Conservation (phyloP, 2,888 invertebrate species). For the Tanytarsus gracilentus region DNA sequence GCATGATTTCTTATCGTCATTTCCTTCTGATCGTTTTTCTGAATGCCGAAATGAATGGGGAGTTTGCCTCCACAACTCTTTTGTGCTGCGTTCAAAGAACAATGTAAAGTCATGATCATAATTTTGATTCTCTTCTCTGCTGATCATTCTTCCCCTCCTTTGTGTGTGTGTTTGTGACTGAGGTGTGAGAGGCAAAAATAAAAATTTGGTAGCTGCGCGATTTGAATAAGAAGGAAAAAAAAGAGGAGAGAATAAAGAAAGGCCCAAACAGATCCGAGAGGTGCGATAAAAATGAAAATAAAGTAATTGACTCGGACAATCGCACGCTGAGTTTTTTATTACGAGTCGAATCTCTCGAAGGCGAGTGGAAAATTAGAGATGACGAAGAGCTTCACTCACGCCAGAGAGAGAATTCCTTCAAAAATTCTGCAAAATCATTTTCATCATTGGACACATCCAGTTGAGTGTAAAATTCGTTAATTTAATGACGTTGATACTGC, state of each 20-base stretch:
- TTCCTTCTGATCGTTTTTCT: constrained; percentile 14
- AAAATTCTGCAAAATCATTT: constrained; percentile 21
- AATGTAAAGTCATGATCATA: constrained; percentile 28
- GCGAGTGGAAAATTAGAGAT: constrained; percentile 16
- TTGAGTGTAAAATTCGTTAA: constrained; percentile 17
- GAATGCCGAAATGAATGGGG: neutral
- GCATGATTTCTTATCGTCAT: constrained; percentile 24
- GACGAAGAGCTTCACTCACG: constrained; percentile 19
- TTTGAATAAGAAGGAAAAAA: constrained; percentile 27
- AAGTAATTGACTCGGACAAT: constrained; percentile 29
- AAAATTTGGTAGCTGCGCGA: constrained; percentile 27
- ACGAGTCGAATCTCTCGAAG: neutral
- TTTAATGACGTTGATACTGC: constrained; percentile 21
- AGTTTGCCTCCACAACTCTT: neutral
- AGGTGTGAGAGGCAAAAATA: neutral
- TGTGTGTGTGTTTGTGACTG: neutral
- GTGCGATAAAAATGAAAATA: constrained; percentile 24
- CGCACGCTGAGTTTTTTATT: constrained; percentile 29
- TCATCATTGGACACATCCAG: neutral
- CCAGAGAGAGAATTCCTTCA: neutral
- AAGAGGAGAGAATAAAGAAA: too few species aligned
- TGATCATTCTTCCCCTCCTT: neutral
- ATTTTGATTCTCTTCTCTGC: neutral
- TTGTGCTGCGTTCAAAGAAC: constrained; percentile 13
- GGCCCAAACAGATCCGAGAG: constrained; percentile 6